Percentiles rank a stretch among this genome's conserved stretches.
These are phyloP conservation scores for Hylyphantes graminicola DNA, from an alignment of 1,140 invertebrate genomes.

Conservation along the genomic window DNA sequence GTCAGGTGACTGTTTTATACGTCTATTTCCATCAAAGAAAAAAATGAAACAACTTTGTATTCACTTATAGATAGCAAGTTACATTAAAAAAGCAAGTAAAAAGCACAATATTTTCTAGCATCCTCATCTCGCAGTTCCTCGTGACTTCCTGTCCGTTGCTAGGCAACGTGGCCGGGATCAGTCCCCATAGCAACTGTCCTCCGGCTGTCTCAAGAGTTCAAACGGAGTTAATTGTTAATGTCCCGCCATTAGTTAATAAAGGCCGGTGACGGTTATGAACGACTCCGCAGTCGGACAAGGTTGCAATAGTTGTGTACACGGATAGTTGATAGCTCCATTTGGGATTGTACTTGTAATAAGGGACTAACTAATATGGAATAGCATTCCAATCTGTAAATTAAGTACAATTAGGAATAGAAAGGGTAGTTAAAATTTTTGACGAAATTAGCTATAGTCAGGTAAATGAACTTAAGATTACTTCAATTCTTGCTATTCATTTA, in stretches of 20 bases:
- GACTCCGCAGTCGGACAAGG: conserved; percentile 31
- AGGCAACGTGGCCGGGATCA: conserved; percentile 47
- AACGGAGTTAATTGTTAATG: conserved; percentile 60
- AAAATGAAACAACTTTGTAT: no score
- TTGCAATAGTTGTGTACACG: conserved; percentile 39
- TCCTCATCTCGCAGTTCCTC: background rate
- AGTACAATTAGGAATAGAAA: no score
- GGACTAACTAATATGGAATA: background rate
- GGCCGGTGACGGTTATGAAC: conserved; percentile 52
- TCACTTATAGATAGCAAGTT: no score
- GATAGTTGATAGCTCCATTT: conserved; percentile 43
- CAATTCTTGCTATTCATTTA: no score
- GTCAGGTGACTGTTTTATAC: no score
- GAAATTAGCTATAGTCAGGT: no score
- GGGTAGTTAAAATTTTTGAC: no score
- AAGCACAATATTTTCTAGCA: no score
- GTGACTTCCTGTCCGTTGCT: conserved; percentile 56
- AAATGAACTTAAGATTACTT: no score
- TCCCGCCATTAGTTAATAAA: conserved; percentile 60
- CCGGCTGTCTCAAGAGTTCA: conserved; percentile 58
- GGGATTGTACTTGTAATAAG: conserved; percentile 39
- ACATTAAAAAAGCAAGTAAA: no score
- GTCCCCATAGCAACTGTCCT: conserved; percentile 51
- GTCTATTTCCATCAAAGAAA: no score
- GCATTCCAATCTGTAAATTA: no score